A percentile compares a stretch with the other conserved stretches of the same genome.
Conservation (phyloP, 2,888 invertebrate species). For the Drosophila conformis region DNA sequence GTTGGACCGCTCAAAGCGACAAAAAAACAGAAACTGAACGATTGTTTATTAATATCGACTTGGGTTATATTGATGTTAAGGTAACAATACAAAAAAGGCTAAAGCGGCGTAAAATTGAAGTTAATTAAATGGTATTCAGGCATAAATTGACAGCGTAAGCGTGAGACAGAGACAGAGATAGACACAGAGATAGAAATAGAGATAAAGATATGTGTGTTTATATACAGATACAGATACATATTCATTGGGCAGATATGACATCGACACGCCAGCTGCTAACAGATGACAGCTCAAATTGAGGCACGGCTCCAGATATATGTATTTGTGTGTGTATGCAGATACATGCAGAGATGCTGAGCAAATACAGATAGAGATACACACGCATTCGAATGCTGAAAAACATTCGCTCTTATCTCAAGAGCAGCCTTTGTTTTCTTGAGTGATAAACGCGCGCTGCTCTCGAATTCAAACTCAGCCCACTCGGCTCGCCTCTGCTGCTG, state of each 20-base stretch:
- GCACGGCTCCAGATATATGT: conserved; percentile 22
- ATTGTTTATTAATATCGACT: conserved; percentile 41
- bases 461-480: neutral
- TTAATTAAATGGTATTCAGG: conserved; percentile 66
- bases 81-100: conserved; percentile 51
- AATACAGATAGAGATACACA: conserved; percentile 2
- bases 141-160: conserved; percentile 39
- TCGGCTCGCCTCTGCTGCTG: neutral
- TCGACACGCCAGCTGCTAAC: conserved; percentile 30
- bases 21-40: conserved; percentile 7
- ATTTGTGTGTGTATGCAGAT: conserved; percentile 13
- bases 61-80: conserved; percentile 57
- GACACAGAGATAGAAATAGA: conserved; percentile 3
- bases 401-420: conserved; percentile 39
- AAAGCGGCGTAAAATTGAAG: conserved; percentile 71
- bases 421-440: conserved; percentile 39
- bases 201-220: neutral
- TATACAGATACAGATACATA: conserved; percentile 11
- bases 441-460: conserved; percentile 46
- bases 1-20: conserved; percentile 17
- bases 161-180: conserved; percentile 3
- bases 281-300: conserved; percentile 27
- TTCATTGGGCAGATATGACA: conserved; percentile 15
- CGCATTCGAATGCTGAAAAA: conserved; percentile 4
- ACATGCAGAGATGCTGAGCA: neutral